Conservation (phyloP, 2,797 vertebrate genomes). For the Protonibea diacanthus region DNA sequence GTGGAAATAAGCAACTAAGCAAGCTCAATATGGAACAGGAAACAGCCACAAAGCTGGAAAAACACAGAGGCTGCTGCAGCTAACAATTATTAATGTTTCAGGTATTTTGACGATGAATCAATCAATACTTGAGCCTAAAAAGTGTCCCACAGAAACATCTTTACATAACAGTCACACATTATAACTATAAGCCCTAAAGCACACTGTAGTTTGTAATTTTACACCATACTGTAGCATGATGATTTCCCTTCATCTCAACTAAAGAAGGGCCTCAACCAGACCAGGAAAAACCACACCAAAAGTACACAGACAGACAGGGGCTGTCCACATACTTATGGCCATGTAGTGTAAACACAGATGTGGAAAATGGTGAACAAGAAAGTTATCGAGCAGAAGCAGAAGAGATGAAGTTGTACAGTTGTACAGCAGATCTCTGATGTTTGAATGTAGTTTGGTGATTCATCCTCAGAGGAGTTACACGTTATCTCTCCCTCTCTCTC, state of each 20-base stretch:
- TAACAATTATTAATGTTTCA: too few species aligned
- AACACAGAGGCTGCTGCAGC: too few species aligned
- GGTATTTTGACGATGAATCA: too few species aligned
- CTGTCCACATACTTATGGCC: neutral
- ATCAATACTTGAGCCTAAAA: too few species aligned
- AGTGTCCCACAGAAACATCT: too few species aligned
- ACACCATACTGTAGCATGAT: neutral
- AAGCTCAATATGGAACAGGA: too few species aligned
- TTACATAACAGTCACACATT: too few species aligned
- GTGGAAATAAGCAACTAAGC: too few species aligned
- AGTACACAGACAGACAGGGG: neutral
- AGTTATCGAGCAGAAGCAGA: neutral
- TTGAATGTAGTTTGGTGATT: slow-evolving; percentile 34
- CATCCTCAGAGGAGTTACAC: neutral
- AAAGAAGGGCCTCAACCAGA: neutral
- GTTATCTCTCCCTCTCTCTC: neutral
- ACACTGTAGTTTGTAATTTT: too few species aligned
- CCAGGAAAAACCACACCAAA: neutral
- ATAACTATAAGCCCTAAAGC: too few species aligned
- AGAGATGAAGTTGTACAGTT: neutral
- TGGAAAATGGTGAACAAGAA: neutral
- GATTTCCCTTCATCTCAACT: neutral
- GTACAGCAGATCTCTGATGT: neutral
- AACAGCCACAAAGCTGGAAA: too few species aligned
- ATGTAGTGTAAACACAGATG: neutral